phyloP scores from a whole-genome alignment of 37 sponge, comb jelly and placozoan genomes.

The Geodia barretti region DNA sequence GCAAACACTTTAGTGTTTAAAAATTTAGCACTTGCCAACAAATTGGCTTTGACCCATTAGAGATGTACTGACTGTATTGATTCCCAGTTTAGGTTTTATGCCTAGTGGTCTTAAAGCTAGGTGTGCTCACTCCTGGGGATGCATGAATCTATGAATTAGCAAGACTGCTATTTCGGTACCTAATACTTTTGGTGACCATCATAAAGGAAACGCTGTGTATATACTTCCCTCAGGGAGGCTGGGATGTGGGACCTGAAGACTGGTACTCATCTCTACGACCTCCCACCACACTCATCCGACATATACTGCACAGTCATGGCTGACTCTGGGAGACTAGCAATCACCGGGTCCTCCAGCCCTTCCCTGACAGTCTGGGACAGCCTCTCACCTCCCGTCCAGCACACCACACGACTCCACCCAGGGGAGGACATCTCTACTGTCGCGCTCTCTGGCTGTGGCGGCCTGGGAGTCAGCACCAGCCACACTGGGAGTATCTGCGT shows the following conservation, averaged over 20 bases:
- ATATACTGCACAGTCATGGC: background rate
- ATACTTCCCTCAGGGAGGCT: background rate
- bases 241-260: background rate
- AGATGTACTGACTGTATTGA: no score
- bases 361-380: slow-evolving; percentile 66
- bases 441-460: slow-evolving; percentile 47
- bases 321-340: slow-evolving; percentile 40
- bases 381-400: slow-evolving; percentile 13
- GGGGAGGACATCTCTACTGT: slow-evolving; percentile 14
- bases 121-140: no score
- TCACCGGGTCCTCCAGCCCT: slow-evolving; percentile 39
- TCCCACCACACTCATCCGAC: slow-evolving; percentile 8
- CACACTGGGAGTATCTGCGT: background rate
- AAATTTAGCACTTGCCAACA: no score
- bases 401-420: slow-evolving; percentile 15
- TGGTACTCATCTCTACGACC: slow-evolving; percentile 19
- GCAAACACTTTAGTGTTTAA: no score
- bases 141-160: no score
- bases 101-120: no score
- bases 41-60: no score
- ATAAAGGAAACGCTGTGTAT: no score
- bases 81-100: no score
- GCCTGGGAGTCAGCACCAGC: background rate
- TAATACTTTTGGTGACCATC: no score
- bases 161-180: no score